Percentiles rank a stretch among this genome's conserved stretches.
Evolutionary conservation across 2,113 vertebrate species (phyloP).

Genomic region (Atherinomorus stipes): DNA sequence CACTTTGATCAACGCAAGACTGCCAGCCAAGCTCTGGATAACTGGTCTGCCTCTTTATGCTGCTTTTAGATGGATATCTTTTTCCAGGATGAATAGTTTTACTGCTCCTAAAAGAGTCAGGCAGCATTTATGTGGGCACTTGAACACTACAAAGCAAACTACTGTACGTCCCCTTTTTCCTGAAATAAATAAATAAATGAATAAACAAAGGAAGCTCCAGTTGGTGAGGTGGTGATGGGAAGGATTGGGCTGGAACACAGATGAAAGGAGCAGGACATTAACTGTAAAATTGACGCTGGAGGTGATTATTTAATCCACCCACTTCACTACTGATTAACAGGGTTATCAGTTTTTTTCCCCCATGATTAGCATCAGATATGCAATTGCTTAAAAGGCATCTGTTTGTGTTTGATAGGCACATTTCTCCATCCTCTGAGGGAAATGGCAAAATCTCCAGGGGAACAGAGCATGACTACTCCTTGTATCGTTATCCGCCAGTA

Average conservation of each 20-base stretch:
- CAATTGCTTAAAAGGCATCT: constrained; percentile 37
- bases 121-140: not conserved
- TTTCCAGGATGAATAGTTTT: constrained; percentile 19
- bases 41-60: constrained; percentile 35
- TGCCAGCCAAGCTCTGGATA: constrained; percentile 25
- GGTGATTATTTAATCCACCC: constrained; percentile 54
- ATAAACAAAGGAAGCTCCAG: constrained; percentile 14
- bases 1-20: constrained; percentile 65
- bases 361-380: constrained; percentile 45
- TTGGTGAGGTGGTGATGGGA: constrained; percentile 18
- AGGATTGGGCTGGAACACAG: constrained; percentile 19
- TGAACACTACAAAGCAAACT: constrained; percentile 13
- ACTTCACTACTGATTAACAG: constrained; percentile 50
- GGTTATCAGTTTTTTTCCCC: constrained; percentile 39
- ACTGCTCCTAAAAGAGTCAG: not conserved
- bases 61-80: constrained; percentile 30
- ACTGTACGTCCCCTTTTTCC: constrained; percentile 28
- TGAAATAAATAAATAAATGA: constrained; percentile 2
- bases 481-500: constrained; percentile 26
- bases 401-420: constrained; percentile 22
- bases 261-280: constrained; percentile 35
- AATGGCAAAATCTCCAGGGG: constrained; percentile 12
- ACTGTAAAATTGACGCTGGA: constrained; percentile 36
- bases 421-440: not conserved
- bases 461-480: constrained; percentile 14